These are phyloP conservation scores for Callipepla californica DNA, from an alignment of 2,113 vertebrate genomes.

Conservation along the genomic window DNA sequence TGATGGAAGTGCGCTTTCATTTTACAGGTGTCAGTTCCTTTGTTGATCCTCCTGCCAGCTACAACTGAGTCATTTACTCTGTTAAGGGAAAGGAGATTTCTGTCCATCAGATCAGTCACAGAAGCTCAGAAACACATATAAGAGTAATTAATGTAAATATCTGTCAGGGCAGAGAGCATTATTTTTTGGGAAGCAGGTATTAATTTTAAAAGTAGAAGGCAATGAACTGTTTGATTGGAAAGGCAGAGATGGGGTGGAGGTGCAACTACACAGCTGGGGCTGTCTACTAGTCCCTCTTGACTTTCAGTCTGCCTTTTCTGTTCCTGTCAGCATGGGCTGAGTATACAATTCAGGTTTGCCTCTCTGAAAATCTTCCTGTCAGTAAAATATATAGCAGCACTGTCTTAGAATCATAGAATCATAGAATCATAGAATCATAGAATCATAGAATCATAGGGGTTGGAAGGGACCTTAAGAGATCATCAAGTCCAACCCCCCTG, in stretches of 20 bases:
- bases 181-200: not conserved
- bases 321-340: not conserved
- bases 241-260: rapidly evolving
- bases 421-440: too few species aligned
- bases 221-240: not conserved
- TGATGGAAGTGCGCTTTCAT: not conserved
- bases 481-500: too few species aligned
- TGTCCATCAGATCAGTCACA: too few species aligned
- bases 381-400: not conserved
- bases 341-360: rapidly evolving
- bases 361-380: not conserved
- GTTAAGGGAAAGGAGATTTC: not conserved
- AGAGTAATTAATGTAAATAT: rapidly evolving
- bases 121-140: not conserved
- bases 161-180: not conserved
- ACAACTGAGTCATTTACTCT: not conserved
- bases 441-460: too few species aligned
- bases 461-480: too few species aligned
- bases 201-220: not conserved
- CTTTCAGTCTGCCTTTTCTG: not conserved
- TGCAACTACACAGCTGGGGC: not conserved
- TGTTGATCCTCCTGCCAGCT: not conserved
- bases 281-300: rapidly evolving
- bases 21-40: not conserved
- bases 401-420: not conserved